Evolutionary conservation across 2,797 vertebrate species (phyloP).

Genomic region (Sebastolobus alascanus): DNA sequence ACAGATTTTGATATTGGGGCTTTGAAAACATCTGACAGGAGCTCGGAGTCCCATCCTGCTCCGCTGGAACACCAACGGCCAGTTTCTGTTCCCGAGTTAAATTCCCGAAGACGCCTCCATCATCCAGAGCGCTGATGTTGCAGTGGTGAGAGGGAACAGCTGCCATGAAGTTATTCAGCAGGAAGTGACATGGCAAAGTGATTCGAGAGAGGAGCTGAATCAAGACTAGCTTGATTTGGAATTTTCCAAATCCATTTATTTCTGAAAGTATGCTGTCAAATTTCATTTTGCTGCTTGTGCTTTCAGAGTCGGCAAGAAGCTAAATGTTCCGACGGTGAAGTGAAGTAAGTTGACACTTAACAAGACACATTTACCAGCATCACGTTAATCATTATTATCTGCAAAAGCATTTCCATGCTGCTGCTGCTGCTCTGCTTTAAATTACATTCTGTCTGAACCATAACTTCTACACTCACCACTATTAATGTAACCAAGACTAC

Average conservation of each 20-base stretch:
- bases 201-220: constrained; percentile 86
- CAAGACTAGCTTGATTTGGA: constrained; percentile 86
- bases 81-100: constrained; percentile 85
- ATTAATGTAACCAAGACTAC: no score
- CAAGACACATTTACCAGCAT: constrained; percentile 41
- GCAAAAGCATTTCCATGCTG: neutral
- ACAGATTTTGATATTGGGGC: constrained; percentile 75
- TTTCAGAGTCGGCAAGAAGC: neutral
- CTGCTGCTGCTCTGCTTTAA: no score
- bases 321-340: neutral
- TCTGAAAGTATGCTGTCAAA: constrained; percentile 91
- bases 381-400: constrained; percentile 66
- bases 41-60: constrained; percentile 82
- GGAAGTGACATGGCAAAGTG: constrained; percentile 90
- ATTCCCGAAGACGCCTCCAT: constrained; percentile 77
- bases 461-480: no score
- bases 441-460: no score
- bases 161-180: constrained; percentile 92
- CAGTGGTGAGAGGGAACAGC: constrained; percentile 90
- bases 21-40: constrained; percentile 88
- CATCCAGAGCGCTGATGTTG: constrained; percentile 76
- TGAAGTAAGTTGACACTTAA: neutral
- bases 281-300: constrained; percentile 81
- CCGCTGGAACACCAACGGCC: constrained; percentile 81
- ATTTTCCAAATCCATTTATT: constrained; percentile 90